A percentile compares a stretch with the other conserved stretches of the same genome.
phyloP scores from a whole-genome alignment of 2,888 invertebrate genomes.

The Gasteruption jaculator region DNA sequence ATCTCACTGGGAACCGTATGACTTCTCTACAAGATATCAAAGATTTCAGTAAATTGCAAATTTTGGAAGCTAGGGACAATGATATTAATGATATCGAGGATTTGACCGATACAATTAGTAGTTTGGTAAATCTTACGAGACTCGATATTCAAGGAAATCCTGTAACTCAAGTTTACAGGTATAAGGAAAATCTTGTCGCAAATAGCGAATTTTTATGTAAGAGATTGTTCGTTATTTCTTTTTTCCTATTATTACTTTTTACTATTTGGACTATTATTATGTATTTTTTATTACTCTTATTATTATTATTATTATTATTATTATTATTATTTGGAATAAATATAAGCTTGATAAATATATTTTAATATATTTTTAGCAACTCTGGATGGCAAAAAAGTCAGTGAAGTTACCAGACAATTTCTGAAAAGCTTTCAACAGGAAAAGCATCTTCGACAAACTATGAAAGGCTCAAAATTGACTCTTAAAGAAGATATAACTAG shows the following conservation, averaged over 20 bases:
- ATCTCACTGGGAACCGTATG: constrained; percentile 64
- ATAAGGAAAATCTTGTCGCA: constrained; percentile 65
- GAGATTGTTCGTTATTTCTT: no score
- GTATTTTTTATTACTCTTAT: no score
- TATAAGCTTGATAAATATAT: background rate
- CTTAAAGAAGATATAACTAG: constrained; percentile 37
- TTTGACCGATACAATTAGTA: constrained; percentile 56
- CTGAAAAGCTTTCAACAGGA: constrained; percentile 61
- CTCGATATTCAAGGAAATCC: constrained; percentile 63
- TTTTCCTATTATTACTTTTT: no score
- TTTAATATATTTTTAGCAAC: constrained; percentile 50
- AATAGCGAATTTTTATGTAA: constrained; percentile 60
- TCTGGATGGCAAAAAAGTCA: constrained; percentile 60
- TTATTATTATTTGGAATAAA: no score
- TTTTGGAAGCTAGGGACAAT: constrained; percentile 60
- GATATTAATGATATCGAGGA: constrained; percentile 56
- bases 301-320: no score
- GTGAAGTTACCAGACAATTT: constrained; percentile 59
- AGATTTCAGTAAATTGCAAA: constrained; percentile 55
- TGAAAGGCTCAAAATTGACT: constrained; percentile 29
- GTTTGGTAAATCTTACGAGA: constrained; percentile 57
- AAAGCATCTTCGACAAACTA: constrained; percentile 47
- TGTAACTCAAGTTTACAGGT: constrained; percentile 60
- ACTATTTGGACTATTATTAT: constrained; percentile 1
- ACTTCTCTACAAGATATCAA: constrained; percentile 55